These are phyloP conservation scores for Platynereis dumerilii DNA, from an alignment of 2,888 invertebrate genomes.

Conservation along the genomic window DNA sequence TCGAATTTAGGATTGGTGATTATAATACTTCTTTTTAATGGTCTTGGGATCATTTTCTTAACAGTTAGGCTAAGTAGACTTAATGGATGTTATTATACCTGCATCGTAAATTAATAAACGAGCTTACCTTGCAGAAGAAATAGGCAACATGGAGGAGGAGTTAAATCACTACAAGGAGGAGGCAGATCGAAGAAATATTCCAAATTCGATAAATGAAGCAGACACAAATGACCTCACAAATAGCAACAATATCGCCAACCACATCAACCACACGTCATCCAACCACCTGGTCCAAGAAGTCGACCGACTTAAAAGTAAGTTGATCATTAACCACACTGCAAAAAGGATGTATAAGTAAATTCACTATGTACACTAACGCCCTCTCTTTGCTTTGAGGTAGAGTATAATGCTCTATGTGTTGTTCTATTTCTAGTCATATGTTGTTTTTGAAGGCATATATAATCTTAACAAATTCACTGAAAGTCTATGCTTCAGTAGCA, in stretches of 20 bases:
- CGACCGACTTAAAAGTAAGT: slow-evolving; percentile 22
- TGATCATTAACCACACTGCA: not conserved
- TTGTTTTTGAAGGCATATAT: no score
- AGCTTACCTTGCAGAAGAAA: slow-evolving; percentile 36
- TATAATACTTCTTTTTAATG: no score
- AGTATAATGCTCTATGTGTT: no score
- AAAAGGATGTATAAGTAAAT: slow-evolving; percentile 1
- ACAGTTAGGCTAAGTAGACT: no score
- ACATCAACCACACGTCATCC: slow-evolving; percentile 12
- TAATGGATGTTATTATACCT: no score
- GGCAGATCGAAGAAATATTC: slow-evolving; percentile 34
- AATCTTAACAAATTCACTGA: no score
- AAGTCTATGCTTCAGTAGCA: no score
- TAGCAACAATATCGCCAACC: slow-evolving; percentile 20
- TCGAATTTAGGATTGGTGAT: no score
- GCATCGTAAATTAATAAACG: not conserved
- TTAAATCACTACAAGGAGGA: slow-evolving; percentile 36
- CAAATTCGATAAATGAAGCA: not conserved
- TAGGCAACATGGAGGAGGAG: slow-evolving; percentile 38
- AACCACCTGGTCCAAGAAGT: slow-evolving; percentile 24
- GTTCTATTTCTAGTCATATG: no score
- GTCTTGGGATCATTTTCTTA: no score
- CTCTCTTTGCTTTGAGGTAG: no score
- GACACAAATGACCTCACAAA: slow-evolving; percentile 36
- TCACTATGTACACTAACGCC: no score